These are phyloP conservation scores for Apeira syringaria DNA, from an alignment of 2,888 invertebrate species.

Conservation along the genomic window DNA sequence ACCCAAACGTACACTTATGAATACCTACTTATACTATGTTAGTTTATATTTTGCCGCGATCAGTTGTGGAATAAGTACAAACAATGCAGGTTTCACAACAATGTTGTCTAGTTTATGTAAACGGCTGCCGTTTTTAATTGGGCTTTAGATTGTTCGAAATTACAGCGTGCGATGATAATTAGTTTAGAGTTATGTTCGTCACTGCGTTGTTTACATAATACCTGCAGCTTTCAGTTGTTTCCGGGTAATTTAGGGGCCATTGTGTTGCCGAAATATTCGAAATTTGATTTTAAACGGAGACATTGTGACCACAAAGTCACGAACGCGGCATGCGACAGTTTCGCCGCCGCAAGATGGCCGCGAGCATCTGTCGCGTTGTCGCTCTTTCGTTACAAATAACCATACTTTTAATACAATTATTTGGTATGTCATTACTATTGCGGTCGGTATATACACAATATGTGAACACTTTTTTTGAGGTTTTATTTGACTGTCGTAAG, in stretches of 20 bases:
- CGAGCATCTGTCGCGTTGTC: slow-evolving; percentile 81
- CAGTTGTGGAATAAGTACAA: slow-evolving; percentile 4
- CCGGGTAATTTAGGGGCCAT: slow-evolving; percentile 50
- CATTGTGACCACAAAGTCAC: slow-evolving; percentile 76
- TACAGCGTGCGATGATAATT: slow-evolving; percentile 34
- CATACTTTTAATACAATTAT: slow-evolving; percentile 69
- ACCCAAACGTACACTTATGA: too few relatives aligned
- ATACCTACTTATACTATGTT: too few relatives aligned
- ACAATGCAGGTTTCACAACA: slow-evolving; percentile 17
- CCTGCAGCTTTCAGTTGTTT: slow-evolving; percentile 52
- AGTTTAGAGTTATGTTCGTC: slow-evolving; percentile 40
- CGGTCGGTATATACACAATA: slow-evolving; percentile 56
- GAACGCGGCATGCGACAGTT: slow-evolving; percentile 63
- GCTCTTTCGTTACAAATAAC: slow-evolving; percentile 73
- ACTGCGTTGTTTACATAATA: slow-evolving; percentile 48
- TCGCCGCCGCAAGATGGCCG: slow-evolving; percentile 72
- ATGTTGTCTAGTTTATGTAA: slow-evolving; percentile 20
- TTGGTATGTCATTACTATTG: slow-evolving; percentile 66
- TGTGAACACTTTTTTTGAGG: slow-evolving; percentile 55
- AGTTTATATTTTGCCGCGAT: slow-evolving; percentile 11
- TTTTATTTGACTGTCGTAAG: slow-evolving; percentile 5
- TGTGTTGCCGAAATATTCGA: slow-evolving; percentile 49
- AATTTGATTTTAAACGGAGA: slow-evolving; percentile 77
- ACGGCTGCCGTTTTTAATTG: slow-evolving; percentile 23
- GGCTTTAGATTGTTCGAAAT: slow-evolving; percentile 22